Evolutionary conservation across 2,113 vertebrate species (phyloP).

Genomic region (Lota lota): DNA sequence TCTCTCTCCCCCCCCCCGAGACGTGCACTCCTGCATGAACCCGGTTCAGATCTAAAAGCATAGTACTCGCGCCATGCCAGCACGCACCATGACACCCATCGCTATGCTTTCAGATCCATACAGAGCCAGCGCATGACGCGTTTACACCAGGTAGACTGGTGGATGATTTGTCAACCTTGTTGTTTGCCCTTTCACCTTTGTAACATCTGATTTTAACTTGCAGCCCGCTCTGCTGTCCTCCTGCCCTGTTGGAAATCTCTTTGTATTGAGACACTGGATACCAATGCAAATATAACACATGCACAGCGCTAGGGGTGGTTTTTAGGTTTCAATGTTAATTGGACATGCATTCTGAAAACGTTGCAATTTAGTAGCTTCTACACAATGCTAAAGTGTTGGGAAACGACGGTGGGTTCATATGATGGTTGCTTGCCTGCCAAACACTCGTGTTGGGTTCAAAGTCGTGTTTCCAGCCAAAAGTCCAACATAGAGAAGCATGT

Average conservation of each 20-base stretch:
- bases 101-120: not conserved
- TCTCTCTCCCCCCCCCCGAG: constrained; percentile 45
- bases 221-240: constrained; percentile 1
- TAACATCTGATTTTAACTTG: constrained; percentile 26
- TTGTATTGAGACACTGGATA: not conserved
- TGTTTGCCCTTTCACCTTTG: constrained; percentile 14
- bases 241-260: not conserved
- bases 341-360: no score
- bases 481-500: no score
- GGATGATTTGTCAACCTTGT: constrained; percentile 39
- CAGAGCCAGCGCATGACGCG: constrained; percentile 24
- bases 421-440: not conserved
- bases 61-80: not conserved
- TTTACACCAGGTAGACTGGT: constrained; percentile 4
- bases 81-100: not conserved
- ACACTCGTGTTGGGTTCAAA: not conserved
- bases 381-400: not conserved
- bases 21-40: constrained; percentile 31
- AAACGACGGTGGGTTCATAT: not conserved
- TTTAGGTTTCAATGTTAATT: no score
- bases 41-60: no score
- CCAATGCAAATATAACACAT: not conserved
- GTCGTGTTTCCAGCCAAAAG: not conserved
- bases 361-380: not conserved
- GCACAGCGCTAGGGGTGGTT: not conserved